phyloP scores from a whole-genome alignment of 2,888 invertebrate species.

The Cerastis leucographa region DNA sequence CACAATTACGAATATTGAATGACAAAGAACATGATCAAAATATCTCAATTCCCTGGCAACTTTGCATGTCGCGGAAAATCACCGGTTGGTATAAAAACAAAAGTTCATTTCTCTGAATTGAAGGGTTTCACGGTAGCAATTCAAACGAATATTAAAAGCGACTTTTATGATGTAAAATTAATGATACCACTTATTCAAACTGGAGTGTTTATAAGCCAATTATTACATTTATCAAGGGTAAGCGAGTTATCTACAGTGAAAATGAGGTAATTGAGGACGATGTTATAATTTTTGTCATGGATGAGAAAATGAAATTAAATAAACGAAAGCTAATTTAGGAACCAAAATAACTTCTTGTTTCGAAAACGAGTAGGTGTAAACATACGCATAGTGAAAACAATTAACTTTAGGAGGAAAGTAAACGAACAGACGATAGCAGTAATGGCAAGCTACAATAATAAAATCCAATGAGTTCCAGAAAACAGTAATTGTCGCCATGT shows the following conservation, averaged over 20 bases:
- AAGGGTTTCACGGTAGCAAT: slow-evolving; percentile 10
- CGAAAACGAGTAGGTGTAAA: not conserved
- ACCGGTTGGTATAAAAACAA: not conserved
- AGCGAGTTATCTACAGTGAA: slow-evolving; percentile 21
- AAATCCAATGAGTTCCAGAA: slow-evolving; percentile 52
- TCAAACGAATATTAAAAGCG: slow-evolving; percentile 25
- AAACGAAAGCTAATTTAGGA: not conserved
- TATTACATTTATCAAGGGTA: slow-evolving; percentile 52
- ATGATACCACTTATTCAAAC: slow-evolving; percentile 44
- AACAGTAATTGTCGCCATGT: slow-evolving; percentile 57
- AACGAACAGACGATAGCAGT: slow-evolving; percentile 25
- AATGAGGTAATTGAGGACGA: slow-evolving; percentile 32
- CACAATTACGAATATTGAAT: slow-evolving; percentile 3
- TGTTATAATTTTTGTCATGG: slow-evolving; percentile 19
- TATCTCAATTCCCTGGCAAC: not conserved
- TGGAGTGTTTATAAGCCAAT: slow-evolving; percentile 47
- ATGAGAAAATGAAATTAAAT: slow-evolving; percentile 29
- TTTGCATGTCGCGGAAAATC: not conserved
- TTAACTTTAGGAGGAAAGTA: slow-evolving; percentile 9
- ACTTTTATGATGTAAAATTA: slow-evolving; percentile 32
- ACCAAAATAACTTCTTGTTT: not conserved
- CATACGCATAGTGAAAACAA: not conserved
- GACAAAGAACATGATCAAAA: not conserved
- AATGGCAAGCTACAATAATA: slow-evolving; percentile 45
- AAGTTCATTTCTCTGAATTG: not conserved